Evolutionary conservation across 1,140 invertebrate species (phyloP).

Genomic region (Zaprionus vittiger): DNA sequence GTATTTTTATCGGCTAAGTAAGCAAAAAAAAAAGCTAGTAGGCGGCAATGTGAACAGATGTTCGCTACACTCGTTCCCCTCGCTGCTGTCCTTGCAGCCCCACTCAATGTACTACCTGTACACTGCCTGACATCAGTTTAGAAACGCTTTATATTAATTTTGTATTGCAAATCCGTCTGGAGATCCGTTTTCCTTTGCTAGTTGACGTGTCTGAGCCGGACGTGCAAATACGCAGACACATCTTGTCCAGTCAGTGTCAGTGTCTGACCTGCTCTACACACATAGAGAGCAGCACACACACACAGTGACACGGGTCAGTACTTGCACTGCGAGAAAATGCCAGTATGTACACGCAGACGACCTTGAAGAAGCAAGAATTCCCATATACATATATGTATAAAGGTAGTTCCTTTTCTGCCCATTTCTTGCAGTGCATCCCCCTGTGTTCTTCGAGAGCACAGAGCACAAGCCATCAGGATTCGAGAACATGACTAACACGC

Average conservation of each 20-base stretch:
- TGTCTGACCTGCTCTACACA: slow-evolving; percentile 2
- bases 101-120: not conserved
- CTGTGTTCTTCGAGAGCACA: not conserved
- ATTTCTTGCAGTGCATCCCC: not conserved
- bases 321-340: not conserved
- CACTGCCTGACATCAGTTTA: slow-evolving; percentile 30
- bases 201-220: slow-evolving; percentile 21
- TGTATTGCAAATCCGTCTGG: slow-evolving; percentile 50
- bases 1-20: slow-evolving; percentile 70
- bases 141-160: slow-evolving; percentile 66
- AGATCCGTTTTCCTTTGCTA: slow-evolving; percentile 2
- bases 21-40: slow-evolving; percentile 40
- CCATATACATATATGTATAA: not conserved
- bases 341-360: not conserved
- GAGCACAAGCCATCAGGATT: slow-evolving; percentile 22
- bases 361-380: not conserved
- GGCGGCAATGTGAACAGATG: slow-evolving; percentile 41
- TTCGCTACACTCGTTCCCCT: not conserved
- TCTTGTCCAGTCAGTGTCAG: slow-evolving; percentile 18
- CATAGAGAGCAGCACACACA: not conserved
- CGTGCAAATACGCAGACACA: slow-evolving; percentile 36
- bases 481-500: slow-evolving; percentile 61
- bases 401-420: not conserved
- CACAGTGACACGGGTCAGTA: not conserved
- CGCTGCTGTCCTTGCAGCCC: slow-evolving; percentile 20